Base-by-base conservation (phyloP, 2,113 vertebrate genomes). In the Motacilla alba region DNA sequence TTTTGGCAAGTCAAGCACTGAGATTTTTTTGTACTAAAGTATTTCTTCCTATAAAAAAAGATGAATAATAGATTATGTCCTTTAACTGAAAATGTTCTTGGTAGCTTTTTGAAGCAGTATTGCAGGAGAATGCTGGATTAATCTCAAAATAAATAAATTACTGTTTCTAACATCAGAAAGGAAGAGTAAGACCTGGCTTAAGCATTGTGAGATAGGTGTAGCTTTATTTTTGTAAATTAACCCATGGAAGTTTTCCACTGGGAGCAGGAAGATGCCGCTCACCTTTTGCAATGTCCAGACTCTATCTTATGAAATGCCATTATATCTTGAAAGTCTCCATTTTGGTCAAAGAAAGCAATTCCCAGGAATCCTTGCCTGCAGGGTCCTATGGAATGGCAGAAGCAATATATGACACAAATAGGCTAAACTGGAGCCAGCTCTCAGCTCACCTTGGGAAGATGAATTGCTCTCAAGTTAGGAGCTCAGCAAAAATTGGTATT, bases 261-360 rank as follows among this genome's bases (percentile, higher is more conserved):
- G 30, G 59, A 85, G 30, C 13, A 80, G 39, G 13, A 93, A 17
- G 60, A 55, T 70, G 5, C 43, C 70, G 43, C 19, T 70, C 50
- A 49, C 6, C 16, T 83, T 76, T 62, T 69, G 41, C 21, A 62
- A 78, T 68, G 63, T 37, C 23, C 35, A 60, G 59, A 83, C 13
- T 22, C 56, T 89, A 24, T 7, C 21, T 70, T 80, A 83, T 60
- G 46, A 74, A 83, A 37, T 23, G 10, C 58, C 77, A 19, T 37
- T 58, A 59, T 41, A 56, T 30, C 75, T 72, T 78, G 35, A 81
- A 93, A 93, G 73, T 64, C 7, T 46, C 16, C 14, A 10, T 81
- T 89, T 78, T 92, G 39, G 52, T n/a, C 30, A 81, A 83, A 92
- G 47, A 81, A 93, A 89, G 35, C 33, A 74, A 35, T 15, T 43